Evolutionary conservation across 2,113 vertebrate species (phyloP), one percentile per base, ranked within the genome.

Genomic region (Bothrops jararaca): DNA sequence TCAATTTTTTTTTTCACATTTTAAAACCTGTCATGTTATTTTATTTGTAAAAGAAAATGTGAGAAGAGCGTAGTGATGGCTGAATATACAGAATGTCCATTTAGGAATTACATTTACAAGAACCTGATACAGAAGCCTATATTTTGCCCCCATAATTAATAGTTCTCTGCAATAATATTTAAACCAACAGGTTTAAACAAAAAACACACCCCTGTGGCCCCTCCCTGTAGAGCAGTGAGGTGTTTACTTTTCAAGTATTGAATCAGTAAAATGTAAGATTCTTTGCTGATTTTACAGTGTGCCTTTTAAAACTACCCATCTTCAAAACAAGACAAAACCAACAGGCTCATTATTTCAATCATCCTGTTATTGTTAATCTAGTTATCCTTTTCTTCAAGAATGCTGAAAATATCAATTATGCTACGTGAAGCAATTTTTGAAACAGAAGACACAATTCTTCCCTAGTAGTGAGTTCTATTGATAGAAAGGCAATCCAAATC

Each of bases 221-320:
- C 97, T 97, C 98, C 96, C 96, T 96, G 96, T 96, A 98, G 97
- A 98, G 96, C 94, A 96, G 97, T 29, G 96, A 97, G 96, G 97
- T 96, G 97, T 97, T 97, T 96, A 96, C 96, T 97, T 96, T 98
- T 98, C 98, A 99, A 98, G 98, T 98, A 98, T 98, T 96, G 96
- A 86, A 97, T 96, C 96, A 97, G 96, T 96, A 97, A 98, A 98
- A 97, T 96, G 97, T 97, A 95, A 95, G 95, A 96, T 97, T 97
- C 93, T 94, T 95, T 97, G 97, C 97, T 97, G 97, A 98, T 98
- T 97, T 98, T 97, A 95, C 92, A 97, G 96, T 95, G 97, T 92
- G 97, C 91, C 94, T 95, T 97, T 97, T 97, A 97, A 96, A 97
- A 98, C 93, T 93, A 97, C 93, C 94, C 94, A 92, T 89, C 95